phyloP scores from a whole-genome alignment of 2,113 vertebrate species.

The Entomyzon cyanotis region DNA sequence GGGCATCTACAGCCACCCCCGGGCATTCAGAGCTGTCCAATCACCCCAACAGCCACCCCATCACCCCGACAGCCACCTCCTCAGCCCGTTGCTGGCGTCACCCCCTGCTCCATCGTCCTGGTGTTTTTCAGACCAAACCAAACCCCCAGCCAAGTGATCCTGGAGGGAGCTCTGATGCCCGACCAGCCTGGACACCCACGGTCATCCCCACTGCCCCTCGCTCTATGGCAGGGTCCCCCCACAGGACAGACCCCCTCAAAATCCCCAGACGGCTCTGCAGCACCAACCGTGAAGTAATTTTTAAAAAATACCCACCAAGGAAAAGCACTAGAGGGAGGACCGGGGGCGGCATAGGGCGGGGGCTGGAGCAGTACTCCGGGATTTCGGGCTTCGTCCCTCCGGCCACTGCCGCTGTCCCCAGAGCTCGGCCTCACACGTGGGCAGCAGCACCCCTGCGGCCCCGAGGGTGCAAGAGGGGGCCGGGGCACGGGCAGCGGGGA shows the following conservation, averaged over 20 bases:
- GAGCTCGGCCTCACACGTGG: background rate
- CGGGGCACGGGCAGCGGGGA: background rate
- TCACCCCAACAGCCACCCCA: background rate
- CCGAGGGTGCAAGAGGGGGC: background rate
- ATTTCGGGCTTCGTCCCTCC: background rate
- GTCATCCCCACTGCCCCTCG: background rate
- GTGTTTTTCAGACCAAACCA: background rate
- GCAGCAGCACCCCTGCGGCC: background rate
- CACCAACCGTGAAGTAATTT: background rate
- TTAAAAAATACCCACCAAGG: background rate
- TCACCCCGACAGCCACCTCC: background rate
- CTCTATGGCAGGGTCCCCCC: background rate
- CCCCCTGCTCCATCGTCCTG: background rate
- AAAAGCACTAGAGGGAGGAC: background rate
- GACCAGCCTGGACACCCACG: background rate
- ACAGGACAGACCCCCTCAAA: background rate
- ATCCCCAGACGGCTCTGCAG: background rate
- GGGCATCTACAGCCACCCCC: background rate
- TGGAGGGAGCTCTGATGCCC: background rate
- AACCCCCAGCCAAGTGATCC: background rate
- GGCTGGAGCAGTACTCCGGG: background rate
- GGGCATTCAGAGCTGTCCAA: background rate
- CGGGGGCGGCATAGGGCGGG: background rate
- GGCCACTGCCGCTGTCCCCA: background rate
- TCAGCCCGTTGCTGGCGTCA: background rate